Evolutionary conservation across 2,113 vertebrate species (phyloP), one percentile per base, ranked within the genome.

Genomic region (Leptocoma aspasia): DNA sequence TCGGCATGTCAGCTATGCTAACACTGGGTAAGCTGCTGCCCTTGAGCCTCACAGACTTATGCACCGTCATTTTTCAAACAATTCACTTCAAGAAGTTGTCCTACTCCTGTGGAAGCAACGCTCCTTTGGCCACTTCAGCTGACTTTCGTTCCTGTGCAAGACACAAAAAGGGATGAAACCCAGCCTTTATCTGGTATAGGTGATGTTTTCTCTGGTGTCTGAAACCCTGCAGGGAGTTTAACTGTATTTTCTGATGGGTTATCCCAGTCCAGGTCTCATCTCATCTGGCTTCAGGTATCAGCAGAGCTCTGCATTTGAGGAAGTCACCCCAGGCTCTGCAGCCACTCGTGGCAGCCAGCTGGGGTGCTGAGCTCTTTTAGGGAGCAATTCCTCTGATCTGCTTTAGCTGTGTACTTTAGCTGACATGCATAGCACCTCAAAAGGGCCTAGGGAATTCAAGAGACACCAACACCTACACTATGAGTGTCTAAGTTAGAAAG

Each of bases 1-100:
- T 98, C 98, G 98, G 95, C 80, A 86, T 96, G 97, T 98, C 97
- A 98, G 94, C 97, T 98, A 97, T 98, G 97, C 96, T 98, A 98
- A 98, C 97, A 97, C 94, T 95, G 94, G 94, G 96, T 97, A 97
- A 97, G 94, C 96, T 52, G 89, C 96, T 93, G 87, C 97, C 97
- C 98, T 94, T 95, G 83, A 98, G 97, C 96, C 87, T 96, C 93
- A 79, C 94, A 97, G 97, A 97, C 96, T 95, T 97, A 94, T 83
- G 80, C 95, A 96, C 96, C 86, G 97, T 96, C 93, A 92, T 97
- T 98, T 98, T 98, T 98, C 96, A 98, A 97, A 92, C 91, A 96
- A 86, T 94, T 94, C 79, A 84, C 92, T 97, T 95, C 75, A 87
- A 82, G 78, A 97, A 96, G 96, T 97, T 15, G 5, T 37, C 76